phyloP scores from a whole-genome alignment of 2,797 vertebrate genomes.

The Enteromius afrohamiltoni region DNA sequence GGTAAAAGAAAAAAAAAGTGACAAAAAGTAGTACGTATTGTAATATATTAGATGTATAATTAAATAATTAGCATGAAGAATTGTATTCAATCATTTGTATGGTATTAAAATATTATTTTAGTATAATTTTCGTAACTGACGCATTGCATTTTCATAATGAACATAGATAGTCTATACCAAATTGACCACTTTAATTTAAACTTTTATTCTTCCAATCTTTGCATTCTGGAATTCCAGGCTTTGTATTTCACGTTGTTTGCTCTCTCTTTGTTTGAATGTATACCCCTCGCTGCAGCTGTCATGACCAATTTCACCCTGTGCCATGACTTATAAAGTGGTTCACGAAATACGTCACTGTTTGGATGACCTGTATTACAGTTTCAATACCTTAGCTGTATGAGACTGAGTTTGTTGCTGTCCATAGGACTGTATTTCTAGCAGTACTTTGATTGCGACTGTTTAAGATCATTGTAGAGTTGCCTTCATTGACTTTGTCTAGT shows the following conservation, averaged over 20 bases:
- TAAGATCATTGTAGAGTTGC: background rate
- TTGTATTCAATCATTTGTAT: too few relatives aligned
- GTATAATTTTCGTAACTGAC: background rate
- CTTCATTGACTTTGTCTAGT: background rate
- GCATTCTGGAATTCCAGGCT: constrained; percentile 6
- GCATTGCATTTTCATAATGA: background rate
- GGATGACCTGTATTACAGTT: constrained; percentile 11
- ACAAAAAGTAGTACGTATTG: background rate
- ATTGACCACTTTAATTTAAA: constrained; percentile 31
- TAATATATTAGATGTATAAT: background rate
- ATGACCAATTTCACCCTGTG: constrained; percentile 53
- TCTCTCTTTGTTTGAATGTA: constrained; percentile 36
- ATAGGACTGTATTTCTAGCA: background rate
- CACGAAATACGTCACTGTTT: constrained; percentile 34
- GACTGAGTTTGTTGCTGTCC: background rate
- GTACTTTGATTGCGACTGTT: background rate
- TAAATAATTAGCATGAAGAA: background rate
- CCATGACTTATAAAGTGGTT: constrained; percentile 36
- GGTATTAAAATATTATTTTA: background rate
- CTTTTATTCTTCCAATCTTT: constrained; percentile 23
- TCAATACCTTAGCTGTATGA: background rate
- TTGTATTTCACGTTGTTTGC: constrained; percentile 30
- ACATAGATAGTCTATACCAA: background rate
- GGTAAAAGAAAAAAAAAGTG: background rate
- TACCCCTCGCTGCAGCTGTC: constrained; percentile 51